A percentile compares a stretch with the other conserved stretches of the same genome.
phyloP scores from a whole-genome alignment of 2,113 vertebrate genomes.

The Microcebus murinus region DNA sequence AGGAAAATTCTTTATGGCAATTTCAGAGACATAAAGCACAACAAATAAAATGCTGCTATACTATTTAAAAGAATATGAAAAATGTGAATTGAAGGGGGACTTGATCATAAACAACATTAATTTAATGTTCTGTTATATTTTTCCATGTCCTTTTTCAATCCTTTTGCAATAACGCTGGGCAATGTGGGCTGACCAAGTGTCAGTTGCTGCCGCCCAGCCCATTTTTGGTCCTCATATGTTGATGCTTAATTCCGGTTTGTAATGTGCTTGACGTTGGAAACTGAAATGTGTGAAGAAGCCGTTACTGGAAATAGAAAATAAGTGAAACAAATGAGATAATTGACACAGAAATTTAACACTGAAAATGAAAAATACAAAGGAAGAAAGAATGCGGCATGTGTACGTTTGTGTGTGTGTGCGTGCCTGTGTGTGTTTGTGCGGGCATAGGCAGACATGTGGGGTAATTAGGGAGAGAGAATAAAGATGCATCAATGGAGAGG shows the following conservation, averaged over 20 bases:
- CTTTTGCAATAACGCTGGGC: neutral
- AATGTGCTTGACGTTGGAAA: neutral
- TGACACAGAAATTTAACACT: neutral
- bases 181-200: neutral
- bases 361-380: neutral
- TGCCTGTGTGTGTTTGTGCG: fast-evolving
- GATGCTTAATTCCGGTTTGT: neutral
- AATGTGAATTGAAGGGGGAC: neutral
- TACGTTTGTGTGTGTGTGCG: neutral
- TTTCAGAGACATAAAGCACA: neutral
- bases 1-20: neutral
- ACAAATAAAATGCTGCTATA: neutral
- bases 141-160: neutral
- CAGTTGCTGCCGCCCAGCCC: neutral
- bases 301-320: neutral
- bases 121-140: neutral
- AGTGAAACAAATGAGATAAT: neutral
- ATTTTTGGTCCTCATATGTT: neutral
- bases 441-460: too few relatives aligned
- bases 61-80: neutral
- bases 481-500: neutral
- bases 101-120: neutral
- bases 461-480: neutral
- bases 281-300: neutral
- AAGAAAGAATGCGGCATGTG: neutral